Evolutionary conservation across 2,888 invertebrate species (phyloP).

Genomic region (Callimorpha dominula): DNA sequence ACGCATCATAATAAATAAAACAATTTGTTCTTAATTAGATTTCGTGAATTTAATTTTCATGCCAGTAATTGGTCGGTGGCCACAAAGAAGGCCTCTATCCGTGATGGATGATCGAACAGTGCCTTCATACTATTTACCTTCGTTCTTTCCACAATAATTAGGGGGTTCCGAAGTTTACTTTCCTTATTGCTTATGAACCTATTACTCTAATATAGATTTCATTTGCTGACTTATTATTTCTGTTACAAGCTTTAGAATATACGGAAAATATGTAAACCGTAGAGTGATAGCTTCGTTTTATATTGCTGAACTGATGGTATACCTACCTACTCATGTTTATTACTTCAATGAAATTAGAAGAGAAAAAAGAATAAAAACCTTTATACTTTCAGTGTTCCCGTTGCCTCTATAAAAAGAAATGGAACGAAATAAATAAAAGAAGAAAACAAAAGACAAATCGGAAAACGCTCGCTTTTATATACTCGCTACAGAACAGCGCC

Average conservation of each 20-base stretch:
- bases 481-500: slow-evolving; percentile 68
- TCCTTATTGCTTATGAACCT: slow-evolving; percentile 81
- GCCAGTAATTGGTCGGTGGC: slow-evolving; percentile 86
- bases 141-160: slow-evolving; percentile 78
- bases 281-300: neutral
- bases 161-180: slow-evolving; percentile 84
- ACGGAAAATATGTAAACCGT: neutral
- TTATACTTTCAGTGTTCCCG: slow-evolving; percentile 33
- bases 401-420: slow-evolving; percentile 62
- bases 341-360: slow-evolving; percentile 30
- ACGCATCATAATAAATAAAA: slow-evolving; percentile 87
- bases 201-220: slow-evolving; percentile 84
- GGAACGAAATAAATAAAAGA: slow-evolving; percentile 64
- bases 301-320: neutral
- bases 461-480: slow-evolving; percentile 78
- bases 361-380: slow-evolving; percentile 30
- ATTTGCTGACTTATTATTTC: slow-evolving; percentile 65
- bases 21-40: slow-evolving; percentile 87
- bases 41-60: slow-evolving; percentile 87
- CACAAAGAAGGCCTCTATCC: slow-evolving; percentile 84
- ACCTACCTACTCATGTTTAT: slow-evolving; percentile 12
- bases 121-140: slow-evolving; percentile 83
- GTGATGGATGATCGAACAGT: slow-evolving; percentile 85
- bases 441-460: slow-evolving; percentile 78
- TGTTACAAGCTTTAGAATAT: slow-evolving; percentile 61